phyloP scores from a whole-genome alignment of 2,797 vertebrate species.

The Parambassis ranga region DNA sequence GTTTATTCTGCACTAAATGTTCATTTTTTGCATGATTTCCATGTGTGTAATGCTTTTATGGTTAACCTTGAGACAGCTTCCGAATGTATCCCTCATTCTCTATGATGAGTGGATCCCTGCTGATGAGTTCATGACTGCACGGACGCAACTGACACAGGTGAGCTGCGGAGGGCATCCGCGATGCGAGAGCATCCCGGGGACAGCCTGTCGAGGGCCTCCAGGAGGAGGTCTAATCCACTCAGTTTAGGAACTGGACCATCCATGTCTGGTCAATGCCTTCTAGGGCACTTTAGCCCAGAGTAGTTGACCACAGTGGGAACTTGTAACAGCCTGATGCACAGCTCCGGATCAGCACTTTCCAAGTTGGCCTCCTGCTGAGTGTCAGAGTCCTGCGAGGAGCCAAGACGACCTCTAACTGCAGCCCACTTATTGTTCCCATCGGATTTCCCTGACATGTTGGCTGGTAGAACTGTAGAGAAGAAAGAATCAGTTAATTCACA shows the following conservation, averaged over 20 bases:
- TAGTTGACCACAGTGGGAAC: constrained; percentile 96
- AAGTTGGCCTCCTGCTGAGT: constrained; percentile 90
- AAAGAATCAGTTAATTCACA: background rate
- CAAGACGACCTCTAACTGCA: constrained; percentile 86
- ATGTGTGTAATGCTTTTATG: background rate
- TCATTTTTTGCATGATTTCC: background rate
- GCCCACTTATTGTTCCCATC: constrained; percentile 92
- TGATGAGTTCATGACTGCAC: constrained; percentile 93
- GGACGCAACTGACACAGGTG: constrained; percentile 94
- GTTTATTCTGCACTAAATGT: too few relatives aligned
- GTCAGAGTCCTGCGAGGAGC: constrained; percentile 89
- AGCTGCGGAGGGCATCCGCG: constrained; percentile 92
- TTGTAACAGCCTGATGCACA: constrained; percentile 94
- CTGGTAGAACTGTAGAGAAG: constrained; percentile 25
- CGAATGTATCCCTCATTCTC: constrained; percentile 94
- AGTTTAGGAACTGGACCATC: constrained; percentile 98
- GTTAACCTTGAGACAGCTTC: constrained; percentile 93
- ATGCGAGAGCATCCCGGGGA: constrained; percentile 92
- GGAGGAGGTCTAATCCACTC: constrained; percentile 91
- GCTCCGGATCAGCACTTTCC: constrained; percentile 93
- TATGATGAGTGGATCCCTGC: constrained; percentile 92
- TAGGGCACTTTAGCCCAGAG: constrained; percentile 91
- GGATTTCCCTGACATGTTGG: constrained; percentile 86
- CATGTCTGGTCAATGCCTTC: constrained; percentile 90
- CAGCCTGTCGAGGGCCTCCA: constrained; percentile 93